These are phyloP conservation scores for Propithecus perrieri DNA, from an alignment of 2,797 vertebrate species.

Conservation along the genomic window DNA sequence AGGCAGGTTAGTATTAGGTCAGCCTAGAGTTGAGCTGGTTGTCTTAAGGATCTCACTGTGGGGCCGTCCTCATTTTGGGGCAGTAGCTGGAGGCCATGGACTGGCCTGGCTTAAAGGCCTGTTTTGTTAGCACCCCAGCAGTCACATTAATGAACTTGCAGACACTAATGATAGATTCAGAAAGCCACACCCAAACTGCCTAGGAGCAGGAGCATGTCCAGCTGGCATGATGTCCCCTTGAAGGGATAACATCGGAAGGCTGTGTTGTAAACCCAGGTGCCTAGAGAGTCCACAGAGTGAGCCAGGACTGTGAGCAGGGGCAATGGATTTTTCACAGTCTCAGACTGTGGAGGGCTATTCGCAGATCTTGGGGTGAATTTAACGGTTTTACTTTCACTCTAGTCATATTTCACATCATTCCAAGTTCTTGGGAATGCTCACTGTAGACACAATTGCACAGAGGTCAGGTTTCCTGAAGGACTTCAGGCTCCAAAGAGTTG, in stretches of 20 bases:
- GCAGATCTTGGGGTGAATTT: not conserved
- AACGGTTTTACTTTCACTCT: not conserved
- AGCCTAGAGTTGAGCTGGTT: not conserved
- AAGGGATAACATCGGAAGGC: rapidly evolving
- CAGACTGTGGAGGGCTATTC: rapidly evolving
- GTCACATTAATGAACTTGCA: not conserved
- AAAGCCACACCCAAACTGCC: not conserved
- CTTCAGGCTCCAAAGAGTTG: not conserved
- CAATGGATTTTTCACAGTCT: rapidly evolving
- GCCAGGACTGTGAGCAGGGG: not conserved
- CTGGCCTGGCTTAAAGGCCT: not conserved
- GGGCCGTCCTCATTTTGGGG: not conserved
- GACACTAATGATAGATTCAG: rapidly evolving
- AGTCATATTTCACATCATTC: not conserved
- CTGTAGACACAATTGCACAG: rapidly evolving
- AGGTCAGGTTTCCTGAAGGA: not conserved
- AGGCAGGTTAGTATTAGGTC: not conserved
- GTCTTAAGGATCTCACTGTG: not conserved
- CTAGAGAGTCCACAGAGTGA: not conserved
- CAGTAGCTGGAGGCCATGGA: not conserved
- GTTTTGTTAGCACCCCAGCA: rapidly evolving
- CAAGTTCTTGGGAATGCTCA: not conserved
- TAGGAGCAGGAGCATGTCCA: not conserved
- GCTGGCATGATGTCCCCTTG: not conserved
- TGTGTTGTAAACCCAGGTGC: not conserved